phyloP scores from a whole-genome alignment of 2,797 vertebrate genomes.

The Eulemur rubriventer region DNA sequence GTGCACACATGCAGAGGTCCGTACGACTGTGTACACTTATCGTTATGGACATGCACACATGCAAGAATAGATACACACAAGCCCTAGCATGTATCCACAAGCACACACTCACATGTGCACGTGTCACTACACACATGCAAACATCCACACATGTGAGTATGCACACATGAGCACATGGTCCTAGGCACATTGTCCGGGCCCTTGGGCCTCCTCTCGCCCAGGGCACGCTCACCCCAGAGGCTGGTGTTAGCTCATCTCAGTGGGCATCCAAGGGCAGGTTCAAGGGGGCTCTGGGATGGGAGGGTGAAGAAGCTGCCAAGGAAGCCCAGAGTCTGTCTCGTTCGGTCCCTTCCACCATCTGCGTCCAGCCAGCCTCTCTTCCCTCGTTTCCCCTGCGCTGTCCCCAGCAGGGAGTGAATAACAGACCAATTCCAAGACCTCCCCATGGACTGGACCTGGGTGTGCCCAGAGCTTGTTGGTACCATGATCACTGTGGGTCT shows the following conservation, averaged over 20 bases:
- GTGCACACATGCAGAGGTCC: rapidly evolving
- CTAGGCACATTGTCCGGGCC: neutral
- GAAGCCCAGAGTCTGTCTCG: neutral
- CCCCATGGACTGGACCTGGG: rapidly evolving
- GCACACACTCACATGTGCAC: too few relatives aligned
- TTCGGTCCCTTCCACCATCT: neutral
- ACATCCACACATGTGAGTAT: too few relatives aligned
- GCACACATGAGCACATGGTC: rapidly evolving
- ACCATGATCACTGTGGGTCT: neutral
- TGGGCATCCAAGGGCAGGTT: neutral
- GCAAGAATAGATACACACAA: too few relatives aligned
- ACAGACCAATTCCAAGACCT: neutral
- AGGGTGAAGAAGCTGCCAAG: too few relatives aligned
- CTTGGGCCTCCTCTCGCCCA: neutral
- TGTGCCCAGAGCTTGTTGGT: rapidly evolving
- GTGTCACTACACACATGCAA: neutral
- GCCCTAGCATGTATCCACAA: rapidly evolving
- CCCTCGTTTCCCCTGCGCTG: rapidly evolving
- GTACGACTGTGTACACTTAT: rapidly evolving
- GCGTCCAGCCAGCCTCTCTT: too few relatives aligned
- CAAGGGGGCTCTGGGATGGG: neutral
- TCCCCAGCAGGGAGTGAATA: neutral
- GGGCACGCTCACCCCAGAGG: too few relatives aligned
- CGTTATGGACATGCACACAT: neutral
- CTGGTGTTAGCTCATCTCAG: neutral